A percentile compares a stretch with the other conserved stretches of the same genome.
phyloP scores from a whole-genome alignment of 2,888 invertebrate genomes.

The Allacma fusca region DNA sequence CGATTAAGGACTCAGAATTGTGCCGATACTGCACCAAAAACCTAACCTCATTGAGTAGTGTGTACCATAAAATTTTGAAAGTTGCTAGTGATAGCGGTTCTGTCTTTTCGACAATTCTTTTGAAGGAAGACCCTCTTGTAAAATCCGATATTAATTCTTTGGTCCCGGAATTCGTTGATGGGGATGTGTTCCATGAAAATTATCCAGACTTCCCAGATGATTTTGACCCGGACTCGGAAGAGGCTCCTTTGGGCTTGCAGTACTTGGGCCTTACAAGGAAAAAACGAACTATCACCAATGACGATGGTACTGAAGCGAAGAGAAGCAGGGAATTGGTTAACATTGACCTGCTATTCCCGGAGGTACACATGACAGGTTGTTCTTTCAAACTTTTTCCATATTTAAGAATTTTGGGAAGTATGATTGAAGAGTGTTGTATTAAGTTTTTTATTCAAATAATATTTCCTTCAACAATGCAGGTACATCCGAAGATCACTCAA shows the following conservation, averaged over 20 bases:
- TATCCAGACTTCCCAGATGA: neutral
- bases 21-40: constrained; percentile 32
- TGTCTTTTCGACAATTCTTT: constrained; percentile 23
- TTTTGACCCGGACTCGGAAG: neutral
- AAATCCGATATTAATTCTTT: no score
- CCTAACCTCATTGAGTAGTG: neutral
- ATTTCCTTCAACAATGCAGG: no score
- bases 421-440: no score
- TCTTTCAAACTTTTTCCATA: neutral
- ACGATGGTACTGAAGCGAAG: neutral
- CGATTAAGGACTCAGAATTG: constrained; percentile 18
- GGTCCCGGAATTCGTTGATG: no score
- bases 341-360: constrained; percentile 16
- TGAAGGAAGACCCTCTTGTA: no score
- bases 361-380: neutral
- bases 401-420: no score
- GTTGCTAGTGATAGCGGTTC: constrained; percentile 13
- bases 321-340: neutral
- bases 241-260: constrained; percentile 19
- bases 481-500: neutral
- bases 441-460: no score
- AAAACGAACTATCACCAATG: neutral
- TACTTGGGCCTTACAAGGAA: constrained; percentile 30
- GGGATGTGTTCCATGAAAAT: no score
- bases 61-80: constrained; percentile 5